These are phyloP conservation scores for Sebastes fasciatus DNA, from an alignment of 2,113 vertebrate species.

Conservation along the genomic window DNA sequence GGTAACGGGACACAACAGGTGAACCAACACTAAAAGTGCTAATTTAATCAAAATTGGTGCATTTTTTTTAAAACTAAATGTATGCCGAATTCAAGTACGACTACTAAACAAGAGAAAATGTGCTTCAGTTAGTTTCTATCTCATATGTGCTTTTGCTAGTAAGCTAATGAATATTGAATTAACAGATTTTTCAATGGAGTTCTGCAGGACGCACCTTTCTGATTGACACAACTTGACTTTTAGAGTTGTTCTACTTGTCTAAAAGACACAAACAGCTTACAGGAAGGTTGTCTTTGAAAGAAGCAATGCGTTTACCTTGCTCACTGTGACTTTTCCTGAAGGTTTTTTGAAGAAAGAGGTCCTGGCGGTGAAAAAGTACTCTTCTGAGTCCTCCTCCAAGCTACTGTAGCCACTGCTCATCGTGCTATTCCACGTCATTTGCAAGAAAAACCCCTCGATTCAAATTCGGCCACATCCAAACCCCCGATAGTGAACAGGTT, in stretches of 20 bases:
- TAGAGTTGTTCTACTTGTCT: neutral
- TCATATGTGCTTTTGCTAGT: neutral
- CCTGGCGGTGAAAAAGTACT: conserved; percentile 97
- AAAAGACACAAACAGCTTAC: neutral
- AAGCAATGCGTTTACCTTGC: conserved; percentile 76
- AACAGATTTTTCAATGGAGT: neutral
- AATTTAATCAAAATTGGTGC: neutral
- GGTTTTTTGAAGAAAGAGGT: conserved; percentile 95
- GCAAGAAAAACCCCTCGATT: conserved; percentile 63
- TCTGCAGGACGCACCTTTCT: neutral
- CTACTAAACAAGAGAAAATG: neutral
- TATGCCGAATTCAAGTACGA: neutral
- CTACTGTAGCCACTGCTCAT: conserved; percentile 99
- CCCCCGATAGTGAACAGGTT: neutral
- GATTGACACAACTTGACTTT: neutral
- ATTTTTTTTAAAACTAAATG: neutral
- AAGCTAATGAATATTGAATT: neutral
- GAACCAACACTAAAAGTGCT: conserved; percentile 3
- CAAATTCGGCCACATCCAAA: conserved; percentile 70
- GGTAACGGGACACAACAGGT: conserved; percentile 37
- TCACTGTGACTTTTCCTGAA: conserved; percentile 84
- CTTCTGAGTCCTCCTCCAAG: conserved; percentile 95
- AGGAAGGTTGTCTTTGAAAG: neutral
- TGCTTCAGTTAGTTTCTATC: rapidly evolving
- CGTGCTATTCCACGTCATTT: conserved; percentile 93